phyloP scores from a whole-genome alignment of 2,797 vertebrate genomes.

The Phataginus tricuspis region DNA sequence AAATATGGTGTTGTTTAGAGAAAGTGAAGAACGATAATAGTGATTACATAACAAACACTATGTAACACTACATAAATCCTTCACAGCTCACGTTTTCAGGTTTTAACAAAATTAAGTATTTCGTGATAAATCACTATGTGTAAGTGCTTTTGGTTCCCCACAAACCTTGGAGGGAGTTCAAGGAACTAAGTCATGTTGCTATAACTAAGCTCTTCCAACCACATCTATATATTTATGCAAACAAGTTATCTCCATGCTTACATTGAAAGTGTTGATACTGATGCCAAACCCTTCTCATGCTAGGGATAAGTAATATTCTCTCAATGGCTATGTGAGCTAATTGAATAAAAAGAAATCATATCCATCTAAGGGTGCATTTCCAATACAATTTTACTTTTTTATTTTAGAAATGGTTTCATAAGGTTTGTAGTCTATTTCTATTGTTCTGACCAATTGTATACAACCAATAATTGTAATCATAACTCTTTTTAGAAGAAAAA shows the following conservation, averaged over 20 bases:
- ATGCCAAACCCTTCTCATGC: neutral
- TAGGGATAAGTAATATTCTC: neutral
- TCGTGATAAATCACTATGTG: neutral
- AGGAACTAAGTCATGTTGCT: neutral
- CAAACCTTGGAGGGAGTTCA: neutral
- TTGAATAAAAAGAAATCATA: constrained; percentile 24
- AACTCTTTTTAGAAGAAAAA: neutral
- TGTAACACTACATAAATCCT: neutral
- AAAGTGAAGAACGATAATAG: neutral
- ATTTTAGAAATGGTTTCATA: constrained; percentile 29
- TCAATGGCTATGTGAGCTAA: neutral
- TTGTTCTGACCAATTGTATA: neutral
- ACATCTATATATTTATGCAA: neutral
- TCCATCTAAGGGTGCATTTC: neutral
- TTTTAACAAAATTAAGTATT: constrained; percentile 23
- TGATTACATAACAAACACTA: neutral
- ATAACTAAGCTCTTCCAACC: neutral
- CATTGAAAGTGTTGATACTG: neutral
- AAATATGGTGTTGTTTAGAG: neutral
- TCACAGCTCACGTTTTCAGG: neutral
- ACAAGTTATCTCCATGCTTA: neutral
- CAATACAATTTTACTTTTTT: neutral
- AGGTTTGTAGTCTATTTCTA: neutral
- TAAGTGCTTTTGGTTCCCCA: neutral
- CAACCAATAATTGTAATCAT: neutral